Conservation (phyloP, 1,140 invertebrate species). For the Cydia pomonella region DNA sequence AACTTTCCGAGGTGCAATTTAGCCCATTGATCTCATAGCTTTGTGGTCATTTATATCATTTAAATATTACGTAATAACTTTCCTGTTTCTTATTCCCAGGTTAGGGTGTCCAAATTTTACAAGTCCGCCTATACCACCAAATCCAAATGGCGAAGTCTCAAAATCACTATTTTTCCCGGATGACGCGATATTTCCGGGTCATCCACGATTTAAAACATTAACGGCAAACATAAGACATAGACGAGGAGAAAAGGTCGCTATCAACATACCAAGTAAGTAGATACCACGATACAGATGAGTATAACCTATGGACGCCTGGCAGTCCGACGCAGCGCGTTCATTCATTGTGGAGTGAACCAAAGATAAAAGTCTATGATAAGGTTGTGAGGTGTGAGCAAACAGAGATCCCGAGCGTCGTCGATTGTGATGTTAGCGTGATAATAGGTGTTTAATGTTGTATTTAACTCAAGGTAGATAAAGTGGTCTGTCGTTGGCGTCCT, state of each 20-base stretch:
- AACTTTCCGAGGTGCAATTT: constrained; percentile 92
- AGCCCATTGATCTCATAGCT: background rate
- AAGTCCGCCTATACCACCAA: constrained; percentile 87
- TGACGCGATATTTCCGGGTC: constrained; percentile 94
- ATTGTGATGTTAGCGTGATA: background rate
- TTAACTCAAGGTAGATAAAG: background rate
- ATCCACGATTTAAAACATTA: constrained; percentile 97
- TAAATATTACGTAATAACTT: constrained; percentile 18
- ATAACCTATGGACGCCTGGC: background rate
- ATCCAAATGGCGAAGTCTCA: constrained; percentile 87
- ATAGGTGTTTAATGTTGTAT: background rate
- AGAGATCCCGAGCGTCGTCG: background rate
- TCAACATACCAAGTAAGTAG: constrained; percentile 94
- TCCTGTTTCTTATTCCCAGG: constrained; percentile 76
- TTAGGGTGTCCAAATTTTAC: constrained; percentile 95
- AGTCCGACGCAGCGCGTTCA: background rate
- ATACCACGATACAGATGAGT: background rate
- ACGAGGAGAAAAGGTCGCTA: constrained; percentile 96
- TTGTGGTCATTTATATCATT: constrained; percentile 29
- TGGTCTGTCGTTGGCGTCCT: too few relatives aligned
- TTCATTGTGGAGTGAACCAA: background rate
- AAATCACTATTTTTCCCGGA: constrained; percentile 97
- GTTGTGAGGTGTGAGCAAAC: background rate
- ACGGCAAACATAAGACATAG: constrained; percentile 95
- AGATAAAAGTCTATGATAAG: background rate